These are phyloP conservation scores for Conopomorpha cramerella DNA, from an alignment of 1,140 invertebrate genomes.

Conservation along the genomic window DNA sequence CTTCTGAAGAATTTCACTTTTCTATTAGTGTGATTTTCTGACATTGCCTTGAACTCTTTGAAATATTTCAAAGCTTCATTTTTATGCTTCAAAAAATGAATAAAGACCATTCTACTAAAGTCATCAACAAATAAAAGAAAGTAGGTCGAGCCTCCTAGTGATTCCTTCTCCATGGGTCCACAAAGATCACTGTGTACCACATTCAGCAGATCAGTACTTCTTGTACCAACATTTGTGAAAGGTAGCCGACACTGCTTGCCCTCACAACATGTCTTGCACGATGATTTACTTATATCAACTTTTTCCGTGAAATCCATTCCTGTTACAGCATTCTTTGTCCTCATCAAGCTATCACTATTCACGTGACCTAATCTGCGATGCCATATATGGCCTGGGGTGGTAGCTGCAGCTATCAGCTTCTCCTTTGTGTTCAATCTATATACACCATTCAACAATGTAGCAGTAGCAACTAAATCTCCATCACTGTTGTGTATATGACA, in stretches of 20 bases:
- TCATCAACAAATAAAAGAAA: slow-evolving; percentile 46
- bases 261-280: slow-evolving; percentile 9
- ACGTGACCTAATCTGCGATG: slow-evolving; percentile 14
- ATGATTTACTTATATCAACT: slow-evolving; percentile 8
- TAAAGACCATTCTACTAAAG: slow-evolving; percentile 19
- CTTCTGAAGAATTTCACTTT: too few relatives aligned
- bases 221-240: too few relatives aligned
- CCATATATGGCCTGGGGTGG: slow-evolving; percentile 8
- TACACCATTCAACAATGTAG: slow-evolving; percentile 12
- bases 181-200: slow-evolving; percentile 34
- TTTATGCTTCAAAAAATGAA: slow-evolving; percentile 27
- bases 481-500: slow-evolving; percentile 14
- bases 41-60: slow-evolving; percentile 21
- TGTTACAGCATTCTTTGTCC: slow-evolving; percentile 15
- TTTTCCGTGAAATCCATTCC: slow-evolving; percentile 10
- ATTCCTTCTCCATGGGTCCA: slow-evolving; percentile 29
- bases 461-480: slow-evolving; percentile 7
- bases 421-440: slow-evolving; percentile 16
- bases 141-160: slow-evolving; percentile 21
- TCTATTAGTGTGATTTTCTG: slow-evolving; percentile 24
- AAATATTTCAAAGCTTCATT: slow-evolving; percentile 15
- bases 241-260: too few relatives aligned
- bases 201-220: slow-evolving; percentile 12
- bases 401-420: slow-evolving; percentile 11
- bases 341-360: slow-evolving; percentile 16